Base-by-base conservation (phyloP, 2,888 invertebrate species). In the Holacanthella duospinosa region DNA sequence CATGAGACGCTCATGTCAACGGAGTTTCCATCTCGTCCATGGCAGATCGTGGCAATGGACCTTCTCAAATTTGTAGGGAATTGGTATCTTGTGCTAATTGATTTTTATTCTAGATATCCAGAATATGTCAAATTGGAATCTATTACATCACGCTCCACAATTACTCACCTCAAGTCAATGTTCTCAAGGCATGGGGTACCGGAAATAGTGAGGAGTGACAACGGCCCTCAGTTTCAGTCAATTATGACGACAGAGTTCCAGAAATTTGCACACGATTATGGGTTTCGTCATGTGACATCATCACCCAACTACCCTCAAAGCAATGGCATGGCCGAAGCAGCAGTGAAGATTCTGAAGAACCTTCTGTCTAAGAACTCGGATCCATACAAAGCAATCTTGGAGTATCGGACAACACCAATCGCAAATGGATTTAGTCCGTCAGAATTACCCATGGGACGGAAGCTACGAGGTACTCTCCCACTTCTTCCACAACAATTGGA, bases 311-410 rank as follows among this genome's bases (percentile, higher is more conserved):
- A 60, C 27, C 57, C 67, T 21, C 70, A 70, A 61, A 66, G 64
- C 55, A 68, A 73, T 55, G 68, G 72, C 21, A 61, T 67, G 26
- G 68, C 64, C 12, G 73, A 70, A 61, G 60, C 60, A 1, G 61
- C 63, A 25, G 68, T 71, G 4, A 71, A 71, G 61, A 71, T 64
- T 24, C 65, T 70, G 16, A 72, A 72, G 58, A 36, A 19, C 12
- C 66, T 71, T 62, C 59, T 72, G 6, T 66, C 68, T 63, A 74
- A 74, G 62, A 65, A 69, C 6, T 55, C 44, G 6, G 72, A 73
- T 53, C 66, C 69, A 21, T 72, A 69, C 63, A 54, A 68, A 29
- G 69, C 67, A 4, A 59, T 73, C 48, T 62, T 74, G 55, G 68
- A 66, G n/a, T 69, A 69, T 29, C 56, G 73, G 1, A 59, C 67